Percentiles rank a stretch among this genome's conserved stretches.
phyloP scores from a whole-genome alignment of 2,113 vertebrate genomes.

The Macrotis lagotis region DNA sequence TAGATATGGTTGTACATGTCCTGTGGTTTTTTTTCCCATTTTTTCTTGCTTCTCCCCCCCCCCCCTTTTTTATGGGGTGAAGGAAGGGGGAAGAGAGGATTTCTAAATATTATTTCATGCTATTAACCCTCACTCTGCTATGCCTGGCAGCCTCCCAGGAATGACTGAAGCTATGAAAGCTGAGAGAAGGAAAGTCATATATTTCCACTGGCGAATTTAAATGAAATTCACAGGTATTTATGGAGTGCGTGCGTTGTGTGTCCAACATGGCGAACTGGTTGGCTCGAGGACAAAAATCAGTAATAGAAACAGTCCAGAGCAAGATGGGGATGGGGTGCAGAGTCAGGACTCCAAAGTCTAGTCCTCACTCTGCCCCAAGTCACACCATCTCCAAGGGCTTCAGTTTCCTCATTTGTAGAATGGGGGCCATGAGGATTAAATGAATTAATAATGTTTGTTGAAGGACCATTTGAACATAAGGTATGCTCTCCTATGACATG shows the following conservation, averaged over 20 bases:
- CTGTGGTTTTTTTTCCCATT: constrained; percentile 11
- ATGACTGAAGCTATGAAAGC: neutral
- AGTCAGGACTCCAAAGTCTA: constrained; percentile 5
- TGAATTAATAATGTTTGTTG: neutral
- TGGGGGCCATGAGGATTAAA: neutral
- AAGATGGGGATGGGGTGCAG: constrained; percentile 55
- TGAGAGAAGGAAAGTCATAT: neutral
- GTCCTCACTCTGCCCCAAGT: constrained; percentile 36
- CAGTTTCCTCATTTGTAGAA: neutral
- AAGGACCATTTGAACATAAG: neutral
- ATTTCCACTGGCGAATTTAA: neutral
- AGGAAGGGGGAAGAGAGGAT: constrained; percentile 9
- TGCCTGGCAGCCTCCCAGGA: neutral
- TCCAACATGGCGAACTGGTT: neutral
- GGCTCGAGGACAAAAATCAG: constrained; percentile 11
- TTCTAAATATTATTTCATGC: constrained; percentile 72
- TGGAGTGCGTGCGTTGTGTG: neutral
- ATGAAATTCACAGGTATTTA: neutral
- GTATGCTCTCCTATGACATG: neutral
- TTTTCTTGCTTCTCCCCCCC: neutral
- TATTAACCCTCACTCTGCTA: constrained; percentile 58
- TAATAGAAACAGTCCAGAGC: constrained; percentile 43
- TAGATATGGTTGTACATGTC: constrained; percentile 66
- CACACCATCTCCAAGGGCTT: neutral
- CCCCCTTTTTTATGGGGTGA: neutral